Conservation (phyloP, 2,113 vertebrate genomes). For the Ivindomyrus marchei region DNA sequence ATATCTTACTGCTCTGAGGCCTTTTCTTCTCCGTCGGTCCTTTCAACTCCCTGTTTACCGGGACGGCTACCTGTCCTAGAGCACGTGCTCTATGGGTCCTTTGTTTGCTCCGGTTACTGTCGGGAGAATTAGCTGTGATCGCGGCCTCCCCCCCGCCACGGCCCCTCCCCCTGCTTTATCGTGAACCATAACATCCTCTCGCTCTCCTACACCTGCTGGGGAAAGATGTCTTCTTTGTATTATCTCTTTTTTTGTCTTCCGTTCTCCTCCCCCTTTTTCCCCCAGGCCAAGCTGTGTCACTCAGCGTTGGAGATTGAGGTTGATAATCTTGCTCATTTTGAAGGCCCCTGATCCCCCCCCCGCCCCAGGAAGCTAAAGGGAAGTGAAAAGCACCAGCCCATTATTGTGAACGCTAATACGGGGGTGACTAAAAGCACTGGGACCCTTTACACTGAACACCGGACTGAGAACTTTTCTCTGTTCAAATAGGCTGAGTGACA, state of each 20-base stretch:
- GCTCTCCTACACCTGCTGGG: background rate
- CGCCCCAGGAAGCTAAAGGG: background rate
- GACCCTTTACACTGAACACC: background rate
- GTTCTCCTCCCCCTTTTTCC: background rate
- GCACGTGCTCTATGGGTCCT: slow-evolving; percentile 22
- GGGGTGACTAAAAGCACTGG: slow-evolving; percentile 23
- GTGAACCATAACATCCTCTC: slow-evolving; percentile 4
- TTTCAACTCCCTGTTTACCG: slow-evolving; percentile 34
- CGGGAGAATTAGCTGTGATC: background rate
- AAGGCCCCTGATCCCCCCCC: background rate
- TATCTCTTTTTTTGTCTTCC: background rate
- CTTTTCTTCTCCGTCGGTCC: slow-evolving; percentile 28
- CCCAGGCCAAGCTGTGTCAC: background rate
- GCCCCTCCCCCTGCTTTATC: slow-evolving; percentile 5
- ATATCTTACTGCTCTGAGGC: background rate
- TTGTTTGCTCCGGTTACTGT: slow-evolving; percentile 9
- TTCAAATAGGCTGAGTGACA: background rate
- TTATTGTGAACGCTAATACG: slow-evolving; percentile 28
- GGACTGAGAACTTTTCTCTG: background rate
- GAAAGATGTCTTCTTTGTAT: background rate
- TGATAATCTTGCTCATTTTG: background rate
- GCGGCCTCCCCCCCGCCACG: background rate
- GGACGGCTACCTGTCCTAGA: slow-evolving; percentile 24
- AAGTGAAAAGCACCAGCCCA: background rate
- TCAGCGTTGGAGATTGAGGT: background rate